A percentile compares a stretch with the other conserved stretches of the same genome.
Evolutionary conservation across 2,888 invertebrate species (phyloP).

Genomic region (Loripinus fragilis): DNA sequence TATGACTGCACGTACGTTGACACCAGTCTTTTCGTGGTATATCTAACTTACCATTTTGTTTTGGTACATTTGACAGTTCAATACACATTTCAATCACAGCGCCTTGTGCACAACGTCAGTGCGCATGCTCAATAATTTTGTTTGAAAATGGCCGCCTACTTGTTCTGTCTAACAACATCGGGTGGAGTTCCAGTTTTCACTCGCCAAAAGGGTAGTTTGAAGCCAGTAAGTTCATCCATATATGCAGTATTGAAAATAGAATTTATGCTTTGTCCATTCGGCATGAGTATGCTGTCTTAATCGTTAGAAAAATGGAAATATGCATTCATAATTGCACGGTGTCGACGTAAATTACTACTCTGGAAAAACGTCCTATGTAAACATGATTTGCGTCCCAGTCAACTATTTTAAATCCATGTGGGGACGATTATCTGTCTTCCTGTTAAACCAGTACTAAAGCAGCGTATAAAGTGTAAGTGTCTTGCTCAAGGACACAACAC

Average conservation of each 20-base stretch:
- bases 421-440: no score
- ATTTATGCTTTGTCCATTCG: no score
- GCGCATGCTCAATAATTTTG: constrained; percentile 61
- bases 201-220: constrained; percentile 91
- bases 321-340: background rate
- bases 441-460: no score
- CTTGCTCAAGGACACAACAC: no score
- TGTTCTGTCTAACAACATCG: constrained; percentile 92
- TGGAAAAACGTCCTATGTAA: constrained; percentile 37
- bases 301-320: background rate
- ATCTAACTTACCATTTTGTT: background rate
- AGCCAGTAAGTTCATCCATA: constrained; percentile 83
- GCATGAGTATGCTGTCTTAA: no score
- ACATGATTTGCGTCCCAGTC: no score
- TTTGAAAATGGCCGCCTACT: constrained; percentile 88
- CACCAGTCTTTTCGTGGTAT: background rate
- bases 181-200: constrained; percentile 95
- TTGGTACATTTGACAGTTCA: background rate
- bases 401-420: no score
- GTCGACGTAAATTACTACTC: constrained; percentile 7
- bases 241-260: no score
- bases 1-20: constrained; percentile 17
- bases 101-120: background rate
- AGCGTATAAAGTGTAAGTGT: no score
- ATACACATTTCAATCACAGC: constrained; percentile 7